A percentile compares a stretch with the other conserved stretches of the same genome.
Conservation (phyloP, 1,140 invertebrate genomes). For the Trypoxylus dichotomus region DNA sequence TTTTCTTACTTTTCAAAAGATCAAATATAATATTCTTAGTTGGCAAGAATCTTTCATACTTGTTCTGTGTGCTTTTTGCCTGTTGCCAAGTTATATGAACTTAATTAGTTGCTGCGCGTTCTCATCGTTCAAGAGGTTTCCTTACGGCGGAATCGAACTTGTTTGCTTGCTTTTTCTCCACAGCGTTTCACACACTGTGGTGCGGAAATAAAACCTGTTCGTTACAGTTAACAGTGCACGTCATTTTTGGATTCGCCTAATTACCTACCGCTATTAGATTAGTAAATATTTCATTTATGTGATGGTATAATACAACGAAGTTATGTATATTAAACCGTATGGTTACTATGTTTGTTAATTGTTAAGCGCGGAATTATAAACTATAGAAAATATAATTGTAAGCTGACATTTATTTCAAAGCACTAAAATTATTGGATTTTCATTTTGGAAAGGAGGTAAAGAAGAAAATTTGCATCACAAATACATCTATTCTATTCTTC, state of each 20-base stretch:
- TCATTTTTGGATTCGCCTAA: constrained; percentile 31
- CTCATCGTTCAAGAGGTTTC: constrained; percentile 33
- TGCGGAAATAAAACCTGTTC: constrained; percentile 41
- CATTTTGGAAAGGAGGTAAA: no score
- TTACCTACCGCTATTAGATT: constrained; percentile 22
- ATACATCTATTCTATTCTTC: no score
- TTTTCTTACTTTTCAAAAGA: no score
- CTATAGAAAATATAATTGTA: no score
- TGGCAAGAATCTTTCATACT: no score
- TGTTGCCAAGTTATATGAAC: not conserved
- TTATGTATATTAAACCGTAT: not conserved
- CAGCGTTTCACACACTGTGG: constrained; percentile 40
- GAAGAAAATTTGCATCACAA: no score
- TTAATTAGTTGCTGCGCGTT: constrained; percentile 27
- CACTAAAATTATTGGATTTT: no score
- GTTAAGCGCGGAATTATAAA: no score
- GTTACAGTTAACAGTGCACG: constrained; percentile 42
- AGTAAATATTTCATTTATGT: not conserved
- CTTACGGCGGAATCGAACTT: constrained; percentile 18
- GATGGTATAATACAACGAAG: not conserved
- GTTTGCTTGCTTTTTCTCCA: not conserved
- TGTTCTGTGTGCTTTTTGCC: no score
- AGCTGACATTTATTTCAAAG: no score
- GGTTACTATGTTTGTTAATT: no score
- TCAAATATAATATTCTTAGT: no score